Evolutionary conservation across 2,888 invertebrate genomes (phyloP).

Genomic region (Scaptomyza parva): DNA sequence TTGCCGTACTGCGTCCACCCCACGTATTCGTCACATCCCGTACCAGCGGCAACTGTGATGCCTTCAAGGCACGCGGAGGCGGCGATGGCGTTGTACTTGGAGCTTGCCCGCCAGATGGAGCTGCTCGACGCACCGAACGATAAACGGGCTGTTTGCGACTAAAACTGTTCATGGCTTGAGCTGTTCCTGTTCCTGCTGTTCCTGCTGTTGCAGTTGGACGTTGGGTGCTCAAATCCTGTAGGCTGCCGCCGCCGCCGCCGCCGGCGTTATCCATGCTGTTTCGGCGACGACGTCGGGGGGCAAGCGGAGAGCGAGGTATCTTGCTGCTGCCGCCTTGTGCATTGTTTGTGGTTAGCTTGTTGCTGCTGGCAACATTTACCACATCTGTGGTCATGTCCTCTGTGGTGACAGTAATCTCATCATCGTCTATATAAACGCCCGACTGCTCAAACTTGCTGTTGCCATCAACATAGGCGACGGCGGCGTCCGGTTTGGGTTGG

Average conservation of each 20-base stretch:
- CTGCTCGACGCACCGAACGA: constrained; percentile 84
- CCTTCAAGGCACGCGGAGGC: constrained; percentile 16
- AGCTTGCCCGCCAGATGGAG: neutral
- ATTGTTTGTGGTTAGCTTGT: constrained; percentile 54
- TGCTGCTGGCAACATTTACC: neutral
- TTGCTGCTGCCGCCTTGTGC: constrained; percentile 83
- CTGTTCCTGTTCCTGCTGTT: constrained; percentile 25
- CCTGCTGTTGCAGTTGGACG: constrained; percentile 62
- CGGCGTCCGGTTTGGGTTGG: constrained; percentile 25
- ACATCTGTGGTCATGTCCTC: constrained; percentile 80
- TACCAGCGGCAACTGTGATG: constrained; percentile 64
- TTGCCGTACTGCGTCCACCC: constrained; percentile 87
- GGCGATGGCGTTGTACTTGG: constrained; percentile 73
- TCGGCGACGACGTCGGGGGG: constrained; percentile 82
- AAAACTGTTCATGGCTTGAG: constrained; percentile 47
- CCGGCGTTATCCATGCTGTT: constrained; percentile 83
- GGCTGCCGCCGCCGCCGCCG: constrained; percentile 65
- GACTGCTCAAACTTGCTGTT: constrained; percentile 83
- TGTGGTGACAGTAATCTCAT: constrained; percentile 85
- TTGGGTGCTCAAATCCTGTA: constrained; percentile 78
- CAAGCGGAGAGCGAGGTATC: constrained; percentile 84
- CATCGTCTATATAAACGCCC: constrained; percentile 84
- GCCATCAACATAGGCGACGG: constrained; percentile 12
- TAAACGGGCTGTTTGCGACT: constrained; percentile 84
- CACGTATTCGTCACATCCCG: constrained; percentile 89